Percentiles rank a stretch among this genome's conserved stretches.
These are phyloP conservation scores for Channa maculata DNA, from an alignment of 2,113 vertebrate species.

Conservation along the genomic window DNA sequence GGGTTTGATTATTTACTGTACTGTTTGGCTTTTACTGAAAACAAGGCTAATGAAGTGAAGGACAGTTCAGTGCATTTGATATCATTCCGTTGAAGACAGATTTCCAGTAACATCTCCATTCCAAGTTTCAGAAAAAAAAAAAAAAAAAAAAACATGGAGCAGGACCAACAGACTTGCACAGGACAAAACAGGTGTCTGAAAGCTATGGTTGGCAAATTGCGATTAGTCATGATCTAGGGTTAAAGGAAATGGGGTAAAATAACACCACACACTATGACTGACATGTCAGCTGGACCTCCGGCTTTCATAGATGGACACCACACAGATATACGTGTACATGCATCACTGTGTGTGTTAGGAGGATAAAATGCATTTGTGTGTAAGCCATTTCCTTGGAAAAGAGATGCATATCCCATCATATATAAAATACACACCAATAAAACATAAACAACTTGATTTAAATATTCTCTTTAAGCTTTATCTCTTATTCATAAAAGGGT, in stretches of 20 bases:
- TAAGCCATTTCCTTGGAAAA: conserved; percentile 23
- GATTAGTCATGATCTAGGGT: conserved; percentile 82
- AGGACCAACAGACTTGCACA: conserved; percentile 59
- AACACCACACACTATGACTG: conserved; percentile 78
- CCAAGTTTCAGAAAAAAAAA: conserved; percentile 33
- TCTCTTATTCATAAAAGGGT: conserved; percentile 7
- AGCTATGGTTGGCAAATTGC: conserved; percentile 77
- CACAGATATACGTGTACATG: conserved; percentile 28
- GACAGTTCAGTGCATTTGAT: conserved; percentile 45
- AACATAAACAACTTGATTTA: conserved; percentile 4
- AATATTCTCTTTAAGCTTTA: conserved; percentile 12
- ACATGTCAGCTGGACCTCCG: conserved; percentile 80
- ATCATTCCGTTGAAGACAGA: conserved; percentile 68
- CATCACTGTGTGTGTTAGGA: conserved; percentile 18
- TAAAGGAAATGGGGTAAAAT: conserved; percentile 82
- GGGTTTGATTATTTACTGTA: conserved; percentile 68
- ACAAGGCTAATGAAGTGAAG: conserved; percentile 53
- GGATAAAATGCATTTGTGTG: conserved; percentile 38
- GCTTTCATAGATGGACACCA: conserved; percentile 50
- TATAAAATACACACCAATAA: conserved; percentile 17
- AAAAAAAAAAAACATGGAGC: conserved; percentile 35
- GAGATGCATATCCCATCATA: conserved; percentile 31
- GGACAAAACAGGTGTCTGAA: conserved; percentile 79
- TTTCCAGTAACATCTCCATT: conserved; percentile 69
- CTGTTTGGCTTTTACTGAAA: conserved; percentile 63